Conservation (phyloP, 2,113 vertebrate genomes). For the Corythaeola cristata region DNA sequence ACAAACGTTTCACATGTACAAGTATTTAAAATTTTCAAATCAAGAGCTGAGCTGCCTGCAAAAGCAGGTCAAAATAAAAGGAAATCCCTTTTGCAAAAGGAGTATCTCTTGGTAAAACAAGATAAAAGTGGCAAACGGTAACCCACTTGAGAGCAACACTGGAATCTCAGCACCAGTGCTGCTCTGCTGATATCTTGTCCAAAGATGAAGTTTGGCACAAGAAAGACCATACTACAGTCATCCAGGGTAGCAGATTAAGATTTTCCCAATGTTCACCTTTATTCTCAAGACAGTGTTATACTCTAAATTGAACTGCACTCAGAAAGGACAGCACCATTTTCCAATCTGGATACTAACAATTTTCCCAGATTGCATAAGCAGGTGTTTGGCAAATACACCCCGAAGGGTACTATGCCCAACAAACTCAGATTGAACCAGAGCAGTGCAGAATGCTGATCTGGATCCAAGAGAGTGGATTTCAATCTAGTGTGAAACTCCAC, state of each 20-base stretch:
- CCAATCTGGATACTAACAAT: background rate
- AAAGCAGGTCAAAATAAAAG: background rate
- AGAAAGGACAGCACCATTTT: background rate
- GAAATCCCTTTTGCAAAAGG: background rate
- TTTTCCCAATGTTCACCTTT: background rate
- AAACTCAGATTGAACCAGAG: background rate
- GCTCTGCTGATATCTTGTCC: background rate
- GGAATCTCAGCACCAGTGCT: conserved; percentile 15
- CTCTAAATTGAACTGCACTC: background rate
- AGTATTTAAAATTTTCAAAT: background rate
- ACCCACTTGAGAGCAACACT: background rate
- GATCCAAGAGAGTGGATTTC: background rate
- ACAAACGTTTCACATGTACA: background rate
- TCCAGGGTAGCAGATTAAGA: background rate
- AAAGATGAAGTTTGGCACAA: background rate
- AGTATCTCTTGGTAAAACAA: background rate
- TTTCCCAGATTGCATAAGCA: background rate
- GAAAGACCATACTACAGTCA: background rate
- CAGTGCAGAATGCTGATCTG: background rate
- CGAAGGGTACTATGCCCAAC: background rate
- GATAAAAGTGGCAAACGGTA: background rate
- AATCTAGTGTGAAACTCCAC: background rate
- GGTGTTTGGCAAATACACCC: background rate
- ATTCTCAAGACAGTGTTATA: background rate
- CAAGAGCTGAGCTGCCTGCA: background rate